Base-by-base conservation (phyloP, 1,140 invertebrate species). In the Meloidogyne exigua region DNA sequence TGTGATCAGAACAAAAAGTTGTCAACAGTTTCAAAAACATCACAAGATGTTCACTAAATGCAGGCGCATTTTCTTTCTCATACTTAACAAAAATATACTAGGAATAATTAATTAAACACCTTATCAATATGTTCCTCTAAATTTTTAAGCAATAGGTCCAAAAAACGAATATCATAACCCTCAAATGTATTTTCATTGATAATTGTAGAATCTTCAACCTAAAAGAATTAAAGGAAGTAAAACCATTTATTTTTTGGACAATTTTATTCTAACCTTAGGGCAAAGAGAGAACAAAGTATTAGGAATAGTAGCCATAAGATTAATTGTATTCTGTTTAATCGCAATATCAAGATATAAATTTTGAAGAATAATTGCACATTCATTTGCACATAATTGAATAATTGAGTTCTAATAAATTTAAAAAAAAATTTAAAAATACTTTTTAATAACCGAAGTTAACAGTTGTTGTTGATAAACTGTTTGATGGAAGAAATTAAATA, bases 401-500 rank as follows among this genome's bases (percentile, higher is more conserved):
- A 73, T 65, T 32, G 82, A 69, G 68, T 80, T 70, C 26, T 57
- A 57, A 79, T 70, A 21, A 42, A 68, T 73, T 76, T 28, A 63
- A 26, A 21, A 68, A 57, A 21, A n/a, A n/a, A 57, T 57, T 57
- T 57, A 39, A 63, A 39, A 72, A n/a, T 72, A 12, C 13, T 63
- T 73, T 3, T 13, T 18, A 36, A n/a, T 15, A 2, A 42, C 21
- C 21, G 49, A 79, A 75, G 23, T 18, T 26, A n/a, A 2, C 12
- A 12, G 39, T 79, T 36, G 21, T 73, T 79, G 64, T 70, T 26
- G 68, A 78, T 73, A 23, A 82, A 72, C 21, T 77, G 32, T 62
- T 77, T 82, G 13, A 69, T 81, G 84, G 62, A 79, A 83, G 39
- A 83, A 25, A 67, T 84, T 84, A 68, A 83, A 84, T 23, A 84